Conservation (phyloP, 1,140 invertebrate genomes). For the Probaryconus sp. region DNA sequence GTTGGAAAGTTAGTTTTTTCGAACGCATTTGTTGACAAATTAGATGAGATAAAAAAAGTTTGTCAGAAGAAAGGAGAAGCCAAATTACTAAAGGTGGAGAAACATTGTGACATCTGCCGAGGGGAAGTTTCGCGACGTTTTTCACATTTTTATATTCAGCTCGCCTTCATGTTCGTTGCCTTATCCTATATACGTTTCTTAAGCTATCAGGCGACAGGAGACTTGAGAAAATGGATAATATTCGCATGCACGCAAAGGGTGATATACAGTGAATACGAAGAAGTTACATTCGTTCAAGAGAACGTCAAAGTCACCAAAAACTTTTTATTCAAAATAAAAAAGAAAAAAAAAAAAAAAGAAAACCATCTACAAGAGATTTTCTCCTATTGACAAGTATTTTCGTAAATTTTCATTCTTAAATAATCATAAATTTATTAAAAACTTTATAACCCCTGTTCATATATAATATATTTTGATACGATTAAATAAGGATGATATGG, state of each 20-base stretch:
- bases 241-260: conserved; percentile 64
- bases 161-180: conserved; percentile 60
- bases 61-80: conserved; percentile 56
- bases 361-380: not conserved
- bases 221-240: conserved; percentile 66
- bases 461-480: no score
- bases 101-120: conserved; percentile 68
- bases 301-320: conserved; percentile 40
- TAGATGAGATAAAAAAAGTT: conserved; percentile 64
- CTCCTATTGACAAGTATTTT: no score
- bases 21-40: conserved; percentile 55
- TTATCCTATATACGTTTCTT: conserved; percentile 63
- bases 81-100: conserved; percentile 62
- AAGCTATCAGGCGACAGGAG: conserved; percentile 62
- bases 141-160: conserved; percentile 66
- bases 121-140: conserved; percentile 59
- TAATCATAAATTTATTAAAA: no score
- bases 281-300: conserved; percentile 45
- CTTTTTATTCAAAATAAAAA: conserved; percentile 36
- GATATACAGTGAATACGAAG: conserved; percentile 64
- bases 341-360: not conserved
- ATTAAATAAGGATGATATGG: no score
- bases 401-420: no score
- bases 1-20: conserved; percentile 29
- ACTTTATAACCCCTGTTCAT: no score